phyloP scores from a whole-genome alignment of 2,797 vertebrate species.

The Pseudomugil tenellus region DNA sequence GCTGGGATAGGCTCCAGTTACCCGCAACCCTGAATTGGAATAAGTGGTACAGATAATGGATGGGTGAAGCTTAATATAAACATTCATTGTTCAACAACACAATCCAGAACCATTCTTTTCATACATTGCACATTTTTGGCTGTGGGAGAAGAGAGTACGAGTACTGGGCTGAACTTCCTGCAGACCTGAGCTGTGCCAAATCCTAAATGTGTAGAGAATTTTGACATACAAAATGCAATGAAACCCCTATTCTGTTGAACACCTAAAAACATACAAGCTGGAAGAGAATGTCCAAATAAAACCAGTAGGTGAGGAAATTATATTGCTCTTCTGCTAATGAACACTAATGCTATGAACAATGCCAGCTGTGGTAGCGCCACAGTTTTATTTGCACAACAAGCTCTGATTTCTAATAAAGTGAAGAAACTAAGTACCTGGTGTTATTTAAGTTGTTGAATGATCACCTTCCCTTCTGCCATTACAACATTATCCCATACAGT shows the following conservation, averaged over 20 bases:
- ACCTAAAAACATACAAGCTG: background rate
- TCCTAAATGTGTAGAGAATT: background rate
- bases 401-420: constrained; percentile 18
- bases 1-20: no score
- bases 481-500: constrained; percentile 20
- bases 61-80: no score
- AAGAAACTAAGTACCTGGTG: constrained; percentile 37
- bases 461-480: constrained; percentile 17
- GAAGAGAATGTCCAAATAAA: background rate
- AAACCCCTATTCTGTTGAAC: background rate
- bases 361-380: background rate
- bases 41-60: no score
- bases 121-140: background rate
- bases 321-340: background rate
- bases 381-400: background rate
- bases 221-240: background rate
- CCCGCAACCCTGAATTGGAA: no score
- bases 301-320: background rate
- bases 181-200: background rate
- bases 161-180: background rate
- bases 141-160: background rate
- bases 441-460: constrained; percentile 40
- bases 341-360: constrained; percentile 1
- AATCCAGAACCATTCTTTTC: background rate
- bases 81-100: no score